Base-by-base conservation (phyloP, 2,797 vertebrate genomes). In the Channa striata region DNA sequence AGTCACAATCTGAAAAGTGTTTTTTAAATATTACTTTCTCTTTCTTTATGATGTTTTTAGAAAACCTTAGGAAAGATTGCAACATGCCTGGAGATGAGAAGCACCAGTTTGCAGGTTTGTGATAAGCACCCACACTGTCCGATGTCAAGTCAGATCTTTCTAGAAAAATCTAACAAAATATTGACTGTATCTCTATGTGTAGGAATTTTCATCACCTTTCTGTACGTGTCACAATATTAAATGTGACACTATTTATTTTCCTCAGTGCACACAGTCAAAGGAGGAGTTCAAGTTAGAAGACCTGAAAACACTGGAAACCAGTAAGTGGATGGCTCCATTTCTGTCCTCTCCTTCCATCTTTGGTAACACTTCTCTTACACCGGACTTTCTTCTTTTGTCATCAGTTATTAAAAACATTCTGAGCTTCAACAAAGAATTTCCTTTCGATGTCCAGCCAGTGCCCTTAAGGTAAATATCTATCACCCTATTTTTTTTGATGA, bases 211-310 rank as follows among this genome's bases (percentile, higher is more conserved):
- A n/a, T n/a, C n/a, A n/a, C 13, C 12, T 40, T 40, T 40, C 39
- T 40, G 1, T 5, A 7, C 6, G 2, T 43, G 42, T n/a, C 17
- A 42, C 7, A n/a, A 16, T 7, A 11, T 51, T 19, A 14, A 68
- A 33, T 23, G 8, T 60, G 19, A 60, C 1, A 0, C 39, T 40
- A n/a, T 60, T 6, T 67, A 13, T 72, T 48, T 3, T 68, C 19
- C 63, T 43, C 42, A 99, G 97, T 96, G 96, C 87, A 93, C 96
- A 30, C 97, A 97, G 80, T 94, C 95, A 4, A 95, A 96, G 81
- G 97, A 98, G 72, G 96, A 96, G 54, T 99, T 99, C 93, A 97
- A 95, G 80, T 92, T 99, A 77, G 98, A 99, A 90, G 98, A 99
- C 77, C 90, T 99, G 89, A 99, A 99, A 92, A 97, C 96, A 91